Conservation (phyloP, 2,888 invertebrate species). For the Anthrax anthrax region DNA sequence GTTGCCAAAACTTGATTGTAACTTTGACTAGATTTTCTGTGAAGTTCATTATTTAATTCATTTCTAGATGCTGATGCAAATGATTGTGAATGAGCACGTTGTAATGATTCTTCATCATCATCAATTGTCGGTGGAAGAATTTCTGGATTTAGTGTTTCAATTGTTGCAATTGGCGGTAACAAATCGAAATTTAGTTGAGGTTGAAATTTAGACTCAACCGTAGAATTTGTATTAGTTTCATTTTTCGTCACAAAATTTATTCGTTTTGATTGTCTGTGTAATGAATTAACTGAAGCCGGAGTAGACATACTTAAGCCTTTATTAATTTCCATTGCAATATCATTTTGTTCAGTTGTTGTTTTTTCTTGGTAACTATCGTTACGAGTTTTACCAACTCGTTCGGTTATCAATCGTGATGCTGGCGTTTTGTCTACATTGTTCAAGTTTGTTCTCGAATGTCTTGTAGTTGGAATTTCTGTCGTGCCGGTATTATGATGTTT, state of each 20-base stretch:
- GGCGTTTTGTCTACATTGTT: not conserved
- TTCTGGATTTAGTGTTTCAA: constrained; percentile 22
- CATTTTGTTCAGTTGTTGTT: constrained; percentile 28
- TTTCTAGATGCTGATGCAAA: constrained; percentile 42
- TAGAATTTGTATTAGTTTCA: not conserved
- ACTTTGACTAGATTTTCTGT: constrained; percentile 3
- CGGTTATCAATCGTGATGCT: not conserved
- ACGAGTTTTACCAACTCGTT: not conserved
- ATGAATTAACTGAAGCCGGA: constrained; percentile 19
- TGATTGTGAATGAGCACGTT: constrained; percentile 55
- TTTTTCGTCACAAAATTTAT: constrained; percentile 2
- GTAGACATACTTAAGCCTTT: constrained; percentile 28
- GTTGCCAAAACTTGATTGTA: constrained; percentile 4
- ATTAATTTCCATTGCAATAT: constrained; percentile 38
- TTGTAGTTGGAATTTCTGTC: constrained; percentile 30
- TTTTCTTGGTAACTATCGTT: not conserved
- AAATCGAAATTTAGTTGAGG: constrained; percentile 13
- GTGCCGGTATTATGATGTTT: constrained; percentile 6
- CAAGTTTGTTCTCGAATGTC: not conserved
- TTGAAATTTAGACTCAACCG: constrained; percentile 17
- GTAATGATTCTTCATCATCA: constrained; percentile 50
- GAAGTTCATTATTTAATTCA: constrained; percentile 9
- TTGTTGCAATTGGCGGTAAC: constrained; percentile 14
- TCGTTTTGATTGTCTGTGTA: not conserved
- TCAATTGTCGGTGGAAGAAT: constrained; percentile 36